Evolutionary conservation across 2,797 vertebrate species (phyloP).

Genomic region (Syndactyla subalaris): DNA sequence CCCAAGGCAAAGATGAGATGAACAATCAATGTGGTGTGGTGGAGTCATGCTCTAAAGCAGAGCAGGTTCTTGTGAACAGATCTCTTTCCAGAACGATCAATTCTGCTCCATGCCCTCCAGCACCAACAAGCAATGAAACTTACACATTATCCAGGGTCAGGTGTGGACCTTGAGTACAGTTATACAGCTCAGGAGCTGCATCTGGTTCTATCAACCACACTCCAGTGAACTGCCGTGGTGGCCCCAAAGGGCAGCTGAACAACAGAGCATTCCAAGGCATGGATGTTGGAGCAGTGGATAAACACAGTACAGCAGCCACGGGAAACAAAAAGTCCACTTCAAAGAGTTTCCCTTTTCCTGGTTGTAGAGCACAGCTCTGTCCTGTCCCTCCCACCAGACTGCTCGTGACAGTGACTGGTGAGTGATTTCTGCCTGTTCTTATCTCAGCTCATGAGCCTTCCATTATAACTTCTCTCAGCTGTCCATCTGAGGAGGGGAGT

Average conservation of each 20-base stretch:
- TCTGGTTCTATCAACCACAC: background rate
- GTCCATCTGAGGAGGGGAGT: background rate
- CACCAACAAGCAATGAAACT: background rate
- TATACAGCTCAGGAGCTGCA: background rate
- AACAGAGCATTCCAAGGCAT: background rate
- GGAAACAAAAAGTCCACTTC: background rate
- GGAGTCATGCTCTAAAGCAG: background rate
- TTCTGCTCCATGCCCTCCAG: background rate
- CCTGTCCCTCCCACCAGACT: background rate
- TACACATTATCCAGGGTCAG: background rate
- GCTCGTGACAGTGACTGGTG: background rate
- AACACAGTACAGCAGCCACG: background rate
- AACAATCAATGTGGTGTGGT: background rate
- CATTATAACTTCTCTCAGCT: background rate
- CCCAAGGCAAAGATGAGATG: background rate
- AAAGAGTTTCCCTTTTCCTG: background rate
- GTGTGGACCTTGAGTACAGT: background rate
- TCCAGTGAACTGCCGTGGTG: background rate
- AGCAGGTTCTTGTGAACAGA: background rate
- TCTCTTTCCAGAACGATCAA: background rate
- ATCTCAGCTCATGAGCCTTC: background rate
- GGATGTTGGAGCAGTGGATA: background rate
- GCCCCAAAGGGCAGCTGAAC: background rate
- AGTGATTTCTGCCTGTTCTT: background rate
- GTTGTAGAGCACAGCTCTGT: background rate